Evolutionary conservation across 1,140 invertebrate genomes (phyloP).

Genomic region (Drosophila aff.): DNA sequence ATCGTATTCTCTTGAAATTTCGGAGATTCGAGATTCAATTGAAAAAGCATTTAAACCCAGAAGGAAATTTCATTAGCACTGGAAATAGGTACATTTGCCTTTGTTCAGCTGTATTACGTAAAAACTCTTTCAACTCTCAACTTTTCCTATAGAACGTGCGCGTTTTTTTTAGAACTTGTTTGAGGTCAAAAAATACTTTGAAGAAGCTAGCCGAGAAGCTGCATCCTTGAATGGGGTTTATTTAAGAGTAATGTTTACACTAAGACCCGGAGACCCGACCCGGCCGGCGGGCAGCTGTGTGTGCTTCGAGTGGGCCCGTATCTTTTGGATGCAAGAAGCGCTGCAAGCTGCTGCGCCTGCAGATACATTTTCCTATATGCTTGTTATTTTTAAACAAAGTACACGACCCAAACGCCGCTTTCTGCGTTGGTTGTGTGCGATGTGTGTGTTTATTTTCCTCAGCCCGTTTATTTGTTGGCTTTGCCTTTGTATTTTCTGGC

Average conservation of each 20-base stretch:
- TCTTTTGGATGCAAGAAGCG: slow-evolving; percentile 33
- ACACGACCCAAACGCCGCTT: slow-evolving; percentile 27
- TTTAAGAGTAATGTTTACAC: slow-evolving; percentile 41
- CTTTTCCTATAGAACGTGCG: background rate
- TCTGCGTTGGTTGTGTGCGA: slow-evolving; percentile 25
- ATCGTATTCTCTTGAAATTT: background rate
- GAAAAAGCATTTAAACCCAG: background rate
- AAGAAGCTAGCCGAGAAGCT: slow-evolving; percentile 13
- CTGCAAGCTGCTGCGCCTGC: slow-evolving; percentile 25
- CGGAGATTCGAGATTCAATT: background rate
- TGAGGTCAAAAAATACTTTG: slow-evolving; percentile 37
- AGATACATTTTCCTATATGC: slow-evolving; percentile 47
- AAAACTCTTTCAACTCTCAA: background rate
- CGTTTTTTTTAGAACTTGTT: slow-evolving; percentile 23
- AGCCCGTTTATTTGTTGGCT: slow-evolving; percentile 44
- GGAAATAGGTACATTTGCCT: background rate
- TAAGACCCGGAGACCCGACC: slow-evolving; percentile 10
- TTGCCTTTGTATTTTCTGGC: slow-evolving; percentile 46
- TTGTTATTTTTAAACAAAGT: slow-evolving; percentile 70
- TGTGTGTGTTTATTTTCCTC: slow-evolving; percentile 43
- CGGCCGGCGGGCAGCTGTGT: slow-evolving; percentile 27
- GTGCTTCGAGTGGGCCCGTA: slow-evolving; percentile 50
- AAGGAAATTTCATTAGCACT: background rate
- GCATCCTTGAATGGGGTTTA: slow-evolving; percentile 43
- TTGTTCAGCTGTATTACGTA: background rate